A percentile compares a stretch with the other conserved stretches of the same genome.
phyloP scores from a whole-genome alignment of 1,140 invertebrate species.

The Nasonia longicornis region DNA sequence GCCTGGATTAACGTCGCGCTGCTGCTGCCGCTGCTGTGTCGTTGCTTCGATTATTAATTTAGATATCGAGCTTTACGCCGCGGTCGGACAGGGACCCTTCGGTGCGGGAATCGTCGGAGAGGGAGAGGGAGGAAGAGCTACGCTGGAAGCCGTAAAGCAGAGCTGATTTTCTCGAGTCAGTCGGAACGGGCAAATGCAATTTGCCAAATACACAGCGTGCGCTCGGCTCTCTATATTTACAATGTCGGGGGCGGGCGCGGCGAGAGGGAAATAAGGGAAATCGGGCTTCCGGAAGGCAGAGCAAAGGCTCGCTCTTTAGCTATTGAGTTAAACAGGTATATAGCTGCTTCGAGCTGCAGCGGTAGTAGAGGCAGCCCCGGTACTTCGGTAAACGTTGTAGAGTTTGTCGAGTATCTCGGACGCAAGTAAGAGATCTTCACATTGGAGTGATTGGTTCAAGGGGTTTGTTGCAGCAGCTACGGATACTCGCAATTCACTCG shows the following conservation, averaged over 20 bases:
- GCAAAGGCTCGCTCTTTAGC: conserved; percentile 21
- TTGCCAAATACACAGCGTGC: conserved; percentile 2
- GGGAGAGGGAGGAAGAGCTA: no score
- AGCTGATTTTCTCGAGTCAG: conserved; percentile 3
- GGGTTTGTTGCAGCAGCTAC: conserved; percentile 11
- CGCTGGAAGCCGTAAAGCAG: not conserved
- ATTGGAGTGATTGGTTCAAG: conserved; percentile 46
- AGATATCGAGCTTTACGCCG: not conserved
- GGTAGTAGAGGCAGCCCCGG: not conserved
- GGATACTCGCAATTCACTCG: conserved; percentile 27
- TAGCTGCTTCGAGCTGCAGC: not conserved
- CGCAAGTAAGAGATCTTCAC: conserved; percentile 45
- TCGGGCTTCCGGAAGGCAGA: conserved; percentile 29
- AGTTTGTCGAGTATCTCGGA: conserved; percentile 42
- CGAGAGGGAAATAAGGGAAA: conserved; percentile 22
- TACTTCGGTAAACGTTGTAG: conserved; percentile 38
- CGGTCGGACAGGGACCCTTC: not conserved
- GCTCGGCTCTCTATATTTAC: conserved; percentile 8
- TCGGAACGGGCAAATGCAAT: conserved; percentile 11
- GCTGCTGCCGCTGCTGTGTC: not conserved
- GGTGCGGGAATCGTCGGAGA: not conserved
- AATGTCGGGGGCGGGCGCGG: not conserved
- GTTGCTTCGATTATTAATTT: conserved; percentile 17
- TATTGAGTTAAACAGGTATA: conserved; percentile 38
- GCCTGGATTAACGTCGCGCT: conserved; percentile 2